A percentile compares a stretch with the other conserved stretches of the same genome.
Evolutionary conservation across 2,797 vertebrate genomes (phyloP).

Genomic region (Chromis chromis): DNA sequence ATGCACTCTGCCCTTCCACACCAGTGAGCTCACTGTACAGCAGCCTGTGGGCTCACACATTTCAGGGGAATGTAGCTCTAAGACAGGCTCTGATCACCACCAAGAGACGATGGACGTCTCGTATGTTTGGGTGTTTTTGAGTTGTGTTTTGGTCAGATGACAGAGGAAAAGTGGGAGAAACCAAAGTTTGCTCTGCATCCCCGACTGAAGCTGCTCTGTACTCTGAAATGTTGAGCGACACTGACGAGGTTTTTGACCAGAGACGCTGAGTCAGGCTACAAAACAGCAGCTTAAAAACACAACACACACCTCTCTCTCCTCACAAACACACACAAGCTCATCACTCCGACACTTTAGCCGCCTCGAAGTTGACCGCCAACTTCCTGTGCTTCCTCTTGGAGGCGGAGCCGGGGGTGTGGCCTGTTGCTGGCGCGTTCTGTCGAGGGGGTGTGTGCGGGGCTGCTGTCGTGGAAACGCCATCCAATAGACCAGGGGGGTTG

Average conservation of each 20-base stretch:
- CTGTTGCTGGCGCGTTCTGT: conserved; percentile 69
- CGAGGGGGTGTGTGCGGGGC: conserved; percentile 78
- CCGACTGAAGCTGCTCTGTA: conserved; percentile 3
- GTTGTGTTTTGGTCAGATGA: neutral
- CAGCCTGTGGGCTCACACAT: neutral
- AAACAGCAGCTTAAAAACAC: conserved; percentile 35
- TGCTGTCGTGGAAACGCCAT: conserved; percentile 49
- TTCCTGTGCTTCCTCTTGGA: conserved; percentile 94
- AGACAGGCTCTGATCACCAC: too few species aligned
- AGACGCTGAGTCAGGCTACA: conserved; percentile 31
- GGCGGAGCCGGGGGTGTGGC: conserved; percentile 86
- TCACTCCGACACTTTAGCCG: conserved; percentile 88
- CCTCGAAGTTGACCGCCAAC: conserved; percentile 95
- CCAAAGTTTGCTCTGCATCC: too few species aligned
- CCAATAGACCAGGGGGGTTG: conserved; percentile 12
- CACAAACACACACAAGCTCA: conserved; percentile 16
- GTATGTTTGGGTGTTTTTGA: too few species aligned
- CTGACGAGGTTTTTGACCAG: conserved; percentile 31
- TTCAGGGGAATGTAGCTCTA: neutral
- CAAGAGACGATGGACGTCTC: too few species aligned
- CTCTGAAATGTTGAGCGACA: neutral
- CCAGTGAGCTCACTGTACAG: neutral
- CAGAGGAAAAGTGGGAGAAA: neutral
- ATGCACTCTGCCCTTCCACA: neutral
- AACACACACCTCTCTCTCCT: neutral